Base-by-base conservation (phyloP, 1,140 invertebrate genomes). In the Bactericera cockerelli region DNA sequence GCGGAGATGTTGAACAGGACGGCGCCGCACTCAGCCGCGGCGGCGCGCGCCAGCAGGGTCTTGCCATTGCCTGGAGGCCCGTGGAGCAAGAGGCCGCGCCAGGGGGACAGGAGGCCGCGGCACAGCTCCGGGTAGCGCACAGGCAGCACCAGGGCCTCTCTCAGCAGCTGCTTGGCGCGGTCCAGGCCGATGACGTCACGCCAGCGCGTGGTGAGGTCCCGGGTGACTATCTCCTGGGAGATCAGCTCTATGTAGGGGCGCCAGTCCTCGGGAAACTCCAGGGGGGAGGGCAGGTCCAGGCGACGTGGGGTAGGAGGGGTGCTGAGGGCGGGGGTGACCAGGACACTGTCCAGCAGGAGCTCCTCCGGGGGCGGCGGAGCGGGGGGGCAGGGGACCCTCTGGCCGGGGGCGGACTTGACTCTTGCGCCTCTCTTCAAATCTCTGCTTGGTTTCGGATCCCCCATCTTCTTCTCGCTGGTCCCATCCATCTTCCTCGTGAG, bases 1-100 rank as follows among this genome's bases (percentile, higher is more conserved):
- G 88, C 84, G 0, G 89, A 87, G 26, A 96, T 82, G 66, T 94
- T 95, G 68, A 96, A 93, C 70, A 95, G 94, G 0, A 88, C 88
- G n/a, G 83, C 82, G 28, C 81, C 75, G 49, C 86, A 86, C 71
- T 94, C 88, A 4, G 81, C 80, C 4, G 91, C 90, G 0, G 92
- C 79, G 0, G 89, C 89, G 73, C 87, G 90, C 0, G 91, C 92
- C 62, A 96, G 70, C 66, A 91, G 74, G 0, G 91, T 94, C 74
- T 95, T 94, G 63, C 71, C 76, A 62, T 76, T 78, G 68, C 81
- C 91, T 0, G 92, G 89, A 1, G 91, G 89, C 0, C 91, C 93
- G 69, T 89, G 89, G 1, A 96, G 71, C 14, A 69, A 54, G 13
- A 66, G 42, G 1, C 84, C 87, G 68, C 84, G 83, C 90, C 92